phyloP scores from a whole-genome alignment of 1,140 invertebrate species.

The Leptinotarsa lineolata region DNA sequence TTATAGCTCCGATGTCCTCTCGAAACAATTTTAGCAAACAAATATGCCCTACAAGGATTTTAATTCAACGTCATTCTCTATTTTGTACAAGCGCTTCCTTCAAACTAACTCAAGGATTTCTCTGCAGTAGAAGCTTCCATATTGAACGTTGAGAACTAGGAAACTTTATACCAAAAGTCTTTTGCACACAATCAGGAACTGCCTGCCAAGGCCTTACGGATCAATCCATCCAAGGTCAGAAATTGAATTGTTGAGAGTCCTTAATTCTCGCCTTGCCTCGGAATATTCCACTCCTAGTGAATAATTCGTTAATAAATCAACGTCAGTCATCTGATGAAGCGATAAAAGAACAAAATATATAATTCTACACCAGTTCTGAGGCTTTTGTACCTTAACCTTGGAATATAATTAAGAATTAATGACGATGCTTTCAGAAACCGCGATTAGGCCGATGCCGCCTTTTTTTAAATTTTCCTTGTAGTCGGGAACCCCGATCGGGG shows the following conservation, averaged over 20 bases:
- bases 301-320: slow-evolving; percentile 20
- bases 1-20: no score
- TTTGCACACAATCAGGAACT: no score
- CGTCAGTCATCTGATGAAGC: neutral
- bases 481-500: neutral
- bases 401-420: neutral
- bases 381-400: slow-evolving; percentile 6
- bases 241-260: neutral
- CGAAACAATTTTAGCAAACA: no score
- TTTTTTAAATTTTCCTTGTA: neutral
- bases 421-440: neutral
- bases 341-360: neutral
- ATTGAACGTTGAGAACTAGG: no score
- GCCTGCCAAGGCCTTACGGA: no score
- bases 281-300: neutral
- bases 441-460: neutral
- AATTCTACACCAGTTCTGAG: neutral
- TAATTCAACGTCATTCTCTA: no score
- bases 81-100: no score
- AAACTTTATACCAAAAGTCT: no score
- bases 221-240: no score
- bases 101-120: no score
- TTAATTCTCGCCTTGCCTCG: neutral
- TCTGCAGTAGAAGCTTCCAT: no score
- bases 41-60: no score